Conservation (phyloP, 2,113 vertebrate genomes). For the Cyanocitta stelleri region DNA sequence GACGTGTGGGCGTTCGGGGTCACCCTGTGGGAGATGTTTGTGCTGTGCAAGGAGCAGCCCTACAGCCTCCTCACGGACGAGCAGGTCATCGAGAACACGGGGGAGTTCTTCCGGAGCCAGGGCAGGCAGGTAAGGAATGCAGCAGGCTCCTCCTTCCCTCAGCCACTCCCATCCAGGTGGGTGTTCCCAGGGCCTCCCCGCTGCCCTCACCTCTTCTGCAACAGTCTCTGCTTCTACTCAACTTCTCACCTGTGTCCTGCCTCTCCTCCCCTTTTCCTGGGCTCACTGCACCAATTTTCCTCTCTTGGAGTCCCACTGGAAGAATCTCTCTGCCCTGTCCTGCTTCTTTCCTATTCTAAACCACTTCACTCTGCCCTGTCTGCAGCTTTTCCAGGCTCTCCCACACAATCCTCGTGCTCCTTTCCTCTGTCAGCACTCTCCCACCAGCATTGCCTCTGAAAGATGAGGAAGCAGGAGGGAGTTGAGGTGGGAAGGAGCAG, state of each 20-base stretch:
- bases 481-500: not conserved
- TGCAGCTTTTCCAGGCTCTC: not conserved
- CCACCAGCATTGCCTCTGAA: not conserved
- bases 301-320: not conserved
- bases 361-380: not conserved
- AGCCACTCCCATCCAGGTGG: not conserved
- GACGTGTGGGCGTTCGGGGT: slow-evolving; percentile 96
- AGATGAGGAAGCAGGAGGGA: not conserved
- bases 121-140: slow-evolving; percentile 82
- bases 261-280: not conserved
- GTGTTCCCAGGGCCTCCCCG: not conserved
- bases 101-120: slow-evolving; percentile 95
- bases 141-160: fast-evolving
- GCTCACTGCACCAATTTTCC: not conserved
- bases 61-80: slow-evolving; percentile 93
- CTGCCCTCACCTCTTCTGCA: not conserved
- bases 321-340: not conserved
- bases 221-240: not conserved
- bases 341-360: not conserved
- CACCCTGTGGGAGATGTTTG: slow-evolving; percentile 94
- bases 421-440: not conserved
- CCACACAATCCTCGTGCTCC: not conserved
- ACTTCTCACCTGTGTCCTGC: not conserved
- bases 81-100: slow-evolving; percentile 96
- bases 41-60: slow-evolving; percentile 91